Evolutionary conservation across 2,113 vertebrate species (phyloP), one percentile per base, ranked within the genome.

Genomic region (Leptocoma aspasia): DNA sequence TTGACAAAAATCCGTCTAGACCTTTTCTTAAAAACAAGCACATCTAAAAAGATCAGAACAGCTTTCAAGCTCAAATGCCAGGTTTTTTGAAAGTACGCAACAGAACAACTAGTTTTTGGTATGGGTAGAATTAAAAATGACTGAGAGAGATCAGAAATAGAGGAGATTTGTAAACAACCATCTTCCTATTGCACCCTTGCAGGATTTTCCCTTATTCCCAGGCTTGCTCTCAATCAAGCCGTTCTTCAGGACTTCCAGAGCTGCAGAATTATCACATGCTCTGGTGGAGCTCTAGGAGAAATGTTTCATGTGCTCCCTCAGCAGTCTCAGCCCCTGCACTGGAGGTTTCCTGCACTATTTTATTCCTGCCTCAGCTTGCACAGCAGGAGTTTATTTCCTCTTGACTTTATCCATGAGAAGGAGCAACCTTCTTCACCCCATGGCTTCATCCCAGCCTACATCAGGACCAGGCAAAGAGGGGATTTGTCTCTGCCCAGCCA

Each of bases 1-100:
- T 65, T 90, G 86, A 95, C 91, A 92, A 88, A 91, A 94, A 82
- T 53, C 76, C 35, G 5, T 49, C 94, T 61, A 88, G 82, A 76
- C 39, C 85, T 93, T 90, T 79, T 59, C 91, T 85, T 79, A 76
- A 85, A 94, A 95, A 60, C 83, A 86, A 89, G 89, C 59, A 65
- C 37, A 89, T 92, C 76, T 86, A 68, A 89, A 75, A 86, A 86
- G 77, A 91, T 91, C 87, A 90, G 59, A 92, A 86, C 4, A 9
- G 45, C 83, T 95, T 92, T 94, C 89, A 90, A 86, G 59, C 79
- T 95, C 54, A 86, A 44, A 92, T 81, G 49, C 33, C 78, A 73
- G 11, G 2, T 13, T 64, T 72, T 80, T n/a, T 76, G 11, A 22
- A 87, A 80, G 72, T n/a, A 53, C 2, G 4, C 39, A 64, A 77